These are phyloP conservation scores for Apamea sordens DNA, from an alignment of 2,888 invertebrate genomes.

Conservation along the genomic window DNA sequence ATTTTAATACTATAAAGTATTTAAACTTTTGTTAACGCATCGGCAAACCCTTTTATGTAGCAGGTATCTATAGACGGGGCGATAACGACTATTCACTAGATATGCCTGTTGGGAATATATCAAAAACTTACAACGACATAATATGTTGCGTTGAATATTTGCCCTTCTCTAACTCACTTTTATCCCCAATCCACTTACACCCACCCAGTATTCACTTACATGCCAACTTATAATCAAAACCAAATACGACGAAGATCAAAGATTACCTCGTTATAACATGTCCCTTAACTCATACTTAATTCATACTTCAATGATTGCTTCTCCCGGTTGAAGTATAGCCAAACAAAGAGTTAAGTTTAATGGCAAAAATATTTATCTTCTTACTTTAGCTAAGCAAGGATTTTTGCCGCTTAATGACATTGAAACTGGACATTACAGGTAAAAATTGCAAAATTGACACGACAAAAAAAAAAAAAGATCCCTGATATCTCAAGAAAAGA, in stretches of 20 bases:
- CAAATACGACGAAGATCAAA: slow-evolving; percentile 49
- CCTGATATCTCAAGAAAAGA: not conserved
- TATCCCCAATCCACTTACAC: slow-evolving; percentile 15
- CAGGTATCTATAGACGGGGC: not conserved
- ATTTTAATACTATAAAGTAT: not conserved
- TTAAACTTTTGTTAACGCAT: not conserved
- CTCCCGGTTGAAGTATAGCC: slow-evolving; percentile 37
- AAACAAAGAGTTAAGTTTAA: not conserved
- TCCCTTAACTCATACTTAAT: slow-evolving; percentile 65
- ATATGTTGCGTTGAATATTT: not conserved
- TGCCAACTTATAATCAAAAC: slow-evolving; percentile 50
- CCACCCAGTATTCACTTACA: slow-evolving; percentile 53
- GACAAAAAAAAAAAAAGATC: not conserved
- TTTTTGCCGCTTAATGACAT: not conserved
- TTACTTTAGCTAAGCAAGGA: not conserved
- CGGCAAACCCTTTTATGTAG: not conserved
- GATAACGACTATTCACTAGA: not conserved
- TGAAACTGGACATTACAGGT: not conserved
- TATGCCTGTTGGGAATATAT: not conserved
- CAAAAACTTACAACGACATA: not conserved
- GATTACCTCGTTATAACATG: slow-evolving; percentile 47
- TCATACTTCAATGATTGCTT: slow-evolving; percentile 65
- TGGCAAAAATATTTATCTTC: not conserved
- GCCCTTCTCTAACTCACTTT: not conserved
- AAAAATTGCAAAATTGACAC: not conserved